Percentiles rank a stretch among this genome's conserved stretches.
phyloP scores from a whole-genome alignment of 2,797 vertebrate species.

The Labeo calbasu region DNA sequence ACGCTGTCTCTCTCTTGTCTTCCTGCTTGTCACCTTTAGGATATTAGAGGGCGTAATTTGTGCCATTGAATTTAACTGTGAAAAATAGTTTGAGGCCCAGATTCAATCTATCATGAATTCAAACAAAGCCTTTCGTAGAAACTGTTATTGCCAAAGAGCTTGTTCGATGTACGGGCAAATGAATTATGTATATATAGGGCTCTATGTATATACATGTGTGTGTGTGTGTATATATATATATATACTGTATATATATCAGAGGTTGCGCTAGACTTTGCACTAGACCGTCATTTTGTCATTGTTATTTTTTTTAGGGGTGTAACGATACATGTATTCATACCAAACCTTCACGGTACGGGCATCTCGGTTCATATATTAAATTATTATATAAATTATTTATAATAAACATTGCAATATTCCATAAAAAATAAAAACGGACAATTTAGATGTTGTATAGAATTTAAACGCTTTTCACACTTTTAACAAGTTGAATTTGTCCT shows the following conservation, averaged over 20 bases:
- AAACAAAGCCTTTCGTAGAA: background rate
- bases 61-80: constrained; percentile 23
- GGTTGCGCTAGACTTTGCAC: too few relatives aligned
- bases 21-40: constrained; percentile 18
- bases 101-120: background rate
- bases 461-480: background rate
- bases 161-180: background rate
- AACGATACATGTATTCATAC: too few relatives aligned
- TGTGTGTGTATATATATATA: too few relatives aligned
- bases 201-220: background rate
- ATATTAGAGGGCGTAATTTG: constrained; percentile 33
- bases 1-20: constrained; percentile 41
- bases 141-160: background rate
- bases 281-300: too few relatives aligned
- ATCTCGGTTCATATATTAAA: too few relatives aligned
- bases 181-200: too few relatives aligned
- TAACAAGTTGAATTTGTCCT: background rate
- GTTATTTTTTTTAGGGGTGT: too few relatives aligned
- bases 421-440: background rate
- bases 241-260: too few relatives aligned
- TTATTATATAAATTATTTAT: background rate
- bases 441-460: background rate
- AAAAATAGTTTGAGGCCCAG: background rate
- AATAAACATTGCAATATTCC: background rate
- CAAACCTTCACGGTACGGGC: too few relatives aligned